Evolutionary conservation across 2,113 vertebrate genomes (phyloP).

Genomic region (Brienomyrus longianalis): DNA sequence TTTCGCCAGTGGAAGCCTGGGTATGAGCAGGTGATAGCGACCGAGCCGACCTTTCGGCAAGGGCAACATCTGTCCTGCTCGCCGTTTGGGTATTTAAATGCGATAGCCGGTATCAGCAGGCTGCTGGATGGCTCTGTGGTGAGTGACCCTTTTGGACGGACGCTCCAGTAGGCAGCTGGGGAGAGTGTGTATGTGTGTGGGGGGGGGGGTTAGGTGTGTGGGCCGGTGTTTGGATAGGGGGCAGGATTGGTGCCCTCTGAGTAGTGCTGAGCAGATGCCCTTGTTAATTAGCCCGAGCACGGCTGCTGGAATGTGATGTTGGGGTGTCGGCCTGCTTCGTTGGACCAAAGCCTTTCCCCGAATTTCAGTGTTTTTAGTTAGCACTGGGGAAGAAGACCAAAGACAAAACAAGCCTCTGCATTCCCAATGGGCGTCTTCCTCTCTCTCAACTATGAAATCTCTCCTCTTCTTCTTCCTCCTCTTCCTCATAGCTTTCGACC

Average conservation of each 20-base stretch:
- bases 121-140: neutral
- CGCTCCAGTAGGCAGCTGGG: neutral
- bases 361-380: slow-evolving; percentile 69
- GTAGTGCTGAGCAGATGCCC: slow-evolving; percentile 75
- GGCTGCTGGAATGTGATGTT: slow-evolving; percentile 72
- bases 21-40: neutral
- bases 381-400: slow-evolving; percentile 25
- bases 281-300: slow-evolving; percentile 86
- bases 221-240: neutral
- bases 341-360: slow-evolving; percentile 82
- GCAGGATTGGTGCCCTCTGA: slow-evolving; percentile 54
- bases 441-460: slow-evolving; percentile 44
- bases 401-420: slow-evolving; percentile 43
- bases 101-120: neutral
- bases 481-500: neutral
- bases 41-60: neutral
- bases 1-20: neutral
- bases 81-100: neutral
- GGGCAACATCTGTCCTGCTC: neutral
- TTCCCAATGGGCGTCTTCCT: slow-evolving; percentile 43
- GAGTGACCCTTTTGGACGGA: neutral
- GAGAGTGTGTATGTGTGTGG: neutral
- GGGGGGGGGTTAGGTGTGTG: slow-evolving; percentile 14
- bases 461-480: neutral
- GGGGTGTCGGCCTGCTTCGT: slow-evolving; percentile 69